Evolutionary conservation across 2,113 vertebrate genomes (phyloP).

Genomic region (Leptosomus discolor): DNA sequence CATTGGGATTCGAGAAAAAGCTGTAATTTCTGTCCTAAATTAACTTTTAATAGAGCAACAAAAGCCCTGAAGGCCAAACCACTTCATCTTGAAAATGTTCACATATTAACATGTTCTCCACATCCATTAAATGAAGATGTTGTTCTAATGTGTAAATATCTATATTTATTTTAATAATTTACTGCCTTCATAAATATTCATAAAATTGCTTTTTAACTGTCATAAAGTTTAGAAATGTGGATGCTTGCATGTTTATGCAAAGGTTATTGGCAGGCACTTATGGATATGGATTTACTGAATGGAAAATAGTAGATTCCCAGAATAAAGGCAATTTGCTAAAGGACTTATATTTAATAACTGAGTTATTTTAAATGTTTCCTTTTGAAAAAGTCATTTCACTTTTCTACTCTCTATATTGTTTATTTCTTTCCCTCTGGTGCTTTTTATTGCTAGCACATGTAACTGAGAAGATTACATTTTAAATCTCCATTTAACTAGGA

Average conservation of each 20-base stretch:
- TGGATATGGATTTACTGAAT: neutral
- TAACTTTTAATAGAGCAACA: slow-evolving; percentile 59
- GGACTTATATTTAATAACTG: neutral
- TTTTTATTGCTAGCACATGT: neutral
- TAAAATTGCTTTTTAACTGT: slow-evolving; percentile 46
- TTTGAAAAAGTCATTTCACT: neutral
- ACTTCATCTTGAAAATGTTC: slow-evolving; percentile 45
- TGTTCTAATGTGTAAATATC: slow-evolving; percentile 61
- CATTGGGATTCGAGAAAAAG: neutral
- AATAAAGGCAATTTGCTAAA: slow-evolving; percentile 23
- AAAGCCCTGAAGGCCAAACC: slow-evolving; percentile 37
- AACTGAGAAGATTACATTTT: neutral
- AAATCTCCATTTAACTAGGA: neutral
- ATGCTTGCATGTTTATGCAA: neutral
- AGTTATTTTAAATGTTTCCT: neutral
- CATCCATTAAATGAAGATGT: slow-evolving; percentile 45
- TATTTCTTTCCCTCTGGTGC: neutral
- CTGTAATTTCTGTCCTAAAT: slow-evolving; percentile 23
- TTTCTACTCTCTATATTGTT: neutral
- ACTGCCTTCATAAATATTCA: slow-evolving; percentile 58
- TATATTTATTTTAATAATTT: slow-evolving; percentile 62
- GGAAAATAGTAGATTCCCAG: neutral
- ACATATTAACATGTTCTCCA: slow-evolving; percentile 49
- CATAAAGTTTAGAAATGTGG: slow-evolving; percentile 21
- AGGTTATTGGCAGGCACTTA: slow-evolving; percentile 15